Base-by-base conservation (phyloP, 1,140 invertebrate genomes). In the Hypothenemus hampei region DNA sequence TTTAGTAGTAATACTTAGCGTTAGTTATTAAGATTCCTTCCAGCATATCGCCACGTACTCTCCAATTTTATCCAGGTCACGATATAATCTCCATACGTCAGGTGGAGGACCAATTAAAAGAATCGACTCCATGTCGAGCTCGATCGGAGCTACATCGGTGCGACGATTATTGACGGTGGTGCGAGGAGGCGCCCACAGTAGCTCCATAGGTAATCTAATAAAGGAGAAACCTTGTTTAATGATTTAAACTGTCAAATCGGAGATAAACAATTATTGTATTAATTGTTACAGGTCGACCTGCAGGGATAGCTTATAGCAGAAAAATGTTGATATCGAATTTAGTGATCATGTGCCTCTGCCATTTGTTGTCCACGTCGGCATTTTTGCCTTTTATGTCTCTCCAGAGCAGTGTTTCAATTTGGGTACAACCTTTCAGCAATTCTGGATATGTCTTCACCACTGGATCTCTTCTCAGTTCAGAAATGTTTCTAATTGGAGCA, bases 141-240 rank as follows among this genome's bases (percentile, higher is more conserved):
- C 83, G 2, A 80, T 83, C 6, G 82, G 82, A 0, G 80, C 82
- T 0, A 83, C 81, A 0, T 85, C 83, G 1, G 83, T 86, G 0
- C 75, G 81, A 4, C 72, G 81, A 0, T 70, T 86, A 0, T 79
- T 86, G n/a, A 76, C 80, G 1, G 72, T 82, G 0, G 81, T 81
- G 13, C 66, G 75, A 24, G 46, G 59, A 23, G 55, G 61, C 10
- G 21, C 18, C 7, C 31, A 53, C 11, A 53, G 40, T 36, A 47
- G 36, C 8, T 51, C 41, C 3, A 26, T 36, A 26, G 60, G 57
- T 62, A 62, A 31, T 2, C 15, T 11, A 37, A 15, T 37, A n/a
- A n/a, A n/a, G n/a, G n/a, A n/a, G n/a, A n/a, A n/a, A n/a, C n/a
- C n/a, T n/a, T n/a, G n/a, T n/a, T n/a, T n/a, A n/a, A n/a, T n/a